Conservation (phyloP, 2,113 vertebrate genomes). For the Numenius arquata region DNA sequence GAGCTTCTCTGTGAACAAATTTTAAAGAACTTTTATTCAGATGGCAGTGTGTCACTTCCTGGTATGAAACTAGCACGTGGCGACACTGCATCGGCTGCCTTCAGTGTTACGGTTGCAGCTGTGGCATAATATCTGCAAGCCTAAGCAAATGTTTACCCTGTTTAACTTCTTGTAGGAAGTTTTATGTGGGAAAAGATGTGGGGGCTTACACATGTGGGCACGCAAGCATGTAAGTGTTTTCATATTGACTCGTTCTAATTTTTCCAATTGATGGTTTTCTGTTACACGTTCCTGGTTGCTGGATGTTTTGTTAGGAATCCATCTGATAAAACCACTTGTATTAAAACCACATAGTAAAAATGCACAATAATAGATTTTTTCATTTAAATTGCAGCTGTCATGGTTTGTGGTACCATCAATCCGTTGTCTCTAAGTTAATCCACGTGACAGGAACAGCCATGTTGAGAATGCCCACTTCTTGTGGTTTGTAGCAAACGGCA, state of each 20-base stretch:
- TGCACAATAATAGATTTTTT: neutral
- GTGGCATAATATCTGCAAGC: neutral
- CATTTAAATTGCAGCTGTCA: neutral
- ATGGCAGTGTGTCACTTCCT: conserved; percentile 13
- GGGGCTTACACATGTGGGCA: neutral
- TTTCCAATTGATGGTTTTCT: neutral
- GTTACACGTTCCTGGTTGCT: neutral
- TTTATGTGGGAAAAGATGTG: neutral
- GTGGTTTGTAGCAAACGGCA: neutral
- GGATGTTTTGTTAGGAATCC: neutral
- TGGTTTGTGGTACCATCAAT: neutral
- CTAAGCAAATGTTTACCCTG: neutral
- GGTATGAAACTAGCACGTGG: neutral
- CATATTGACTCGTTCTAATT: neutral
- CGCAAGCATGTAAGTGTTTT: neutral
- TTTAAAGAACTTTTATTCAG: neutral
- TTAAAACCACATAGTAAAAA: neutral
- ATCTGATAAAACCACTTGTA: neutral
- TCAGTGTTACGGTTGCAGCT: neutral
- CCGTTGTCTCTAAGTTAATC: neutral
- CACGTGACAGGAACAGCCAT: neutral
- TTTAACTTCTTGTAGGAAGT: neutral
- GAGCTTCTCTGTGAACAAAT: neutral
- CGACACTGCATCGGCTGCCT: neutral
- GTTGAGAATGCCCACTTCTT: rapidly evolving